Base-by-base conservation (phyloP, 1,140 invertebrate species). In the Lordiphosa stackelbergi region DNA sequence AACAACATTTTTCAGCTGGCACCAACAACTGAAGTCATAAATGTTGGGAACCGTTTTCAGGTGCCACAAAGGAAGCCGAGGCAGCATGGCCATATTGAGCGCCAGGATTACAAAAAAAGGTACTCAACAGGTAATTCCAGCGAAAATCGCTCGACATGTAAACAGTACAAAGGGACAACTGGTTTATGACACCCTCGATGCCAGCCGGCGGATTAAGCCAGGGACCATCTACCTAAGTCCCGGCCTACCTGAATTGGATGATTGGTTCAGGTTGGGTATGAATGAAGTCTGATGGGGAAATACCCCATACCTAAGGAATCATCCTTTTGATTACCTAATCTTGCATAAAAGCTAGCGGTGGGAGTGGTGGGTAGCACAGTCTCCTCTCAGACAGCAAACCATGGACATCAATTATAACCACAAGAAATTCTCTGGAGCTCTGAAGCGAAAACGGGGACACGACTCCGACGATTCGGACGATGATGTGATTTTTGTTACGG, bases 201-300 rank as follows among this genome's bases (percentile, higher is more conserved):
- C 24, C 70, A 73, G 77, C 75, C 71, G 68, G 66, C 62, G 75
- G 75, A 79, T 79, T 81, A 79, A 62, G 48, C 31, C 35, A 34
- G 31, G 47, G 4, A 37, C 9, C 57, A 62, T 13, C 19, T 37
- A 19, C 40, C 36, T 31, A 49, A 61, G 8, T 60, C 5, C 13
- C 19, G 22, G 28, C 16, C 35, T 66, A 62, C 53, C 53, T 65
- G 61, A 31, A 43, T n/a, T 35, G 34, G 22, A 45, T 69, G 64
- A 78, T 77, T 78, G 78, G 73, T 49, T 46, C 42, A 41, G 73
- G 65, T 49, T 41, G 49, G 5, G 49, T 58, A 72, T 81, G 75
- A 81, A 81, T 81, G 75, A 81, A 81, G 56, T 75, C 38, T 36
- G 35, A 48, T 61, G 55, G 66, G 75, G 77, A 81, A 78, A 81